Evolutionary conservation across 2,888 invertebrate genomes (phyloP).

Genomic region (Busseola fusca): DNA sequence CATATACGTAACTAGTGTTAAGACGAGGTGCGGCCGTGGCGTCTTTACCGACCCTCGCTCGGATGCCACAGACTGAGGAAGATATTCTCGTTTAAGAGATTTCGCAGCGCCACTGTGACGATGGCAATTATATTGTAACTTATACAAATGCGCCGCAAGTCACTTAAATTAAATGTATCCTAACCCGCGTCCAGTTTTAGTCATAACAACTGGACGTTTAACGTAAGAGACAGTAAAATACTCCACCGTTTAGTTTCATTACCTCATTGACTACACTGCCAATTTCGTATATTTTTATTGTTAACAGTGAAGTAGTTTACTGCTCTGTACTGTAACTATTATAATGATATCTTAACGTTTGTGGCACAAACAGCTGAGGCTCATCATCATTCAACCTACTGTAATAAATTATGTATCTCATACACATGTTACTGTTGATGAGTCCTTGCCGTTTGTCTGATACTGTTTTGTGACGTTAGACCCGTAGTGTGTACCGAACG

Average conservation of each 20-base stretch:
- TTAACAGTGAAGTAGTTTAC: constrained; percentile 54
- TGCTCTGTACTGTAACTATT: constrained; percentile 47
- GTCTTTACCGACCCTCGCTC: constrained; percentile 37
- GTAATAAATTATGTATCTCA: constrained; percentile 50
- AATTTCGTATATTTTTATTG: constrained; percentile 53
- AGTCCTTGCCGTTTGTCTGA: constrained; percentile 50
- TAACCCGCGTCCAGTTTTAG: constrained; percentile 4
- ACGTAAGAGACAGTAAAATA: constrained; percentile 51
- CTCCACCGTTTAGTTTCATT: constrained; percentile 51
- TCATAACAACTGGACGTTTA: constrained; percentile 14
- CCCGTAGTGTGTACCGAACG: constrained; percentile 53
- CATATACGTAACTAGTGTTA: constrained; percentile 87
- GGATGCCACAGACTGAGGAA: constrained; percentile 32
- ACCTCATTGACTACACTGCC: constrained; percentile 65
- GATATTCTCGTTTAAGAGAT: constrained; percentile 23
- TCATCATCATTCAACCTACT: constrained; percentile 46
- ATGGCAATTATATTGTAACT: constrained; percentile 28
- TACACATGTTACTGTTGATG: constrained; percentile 46
- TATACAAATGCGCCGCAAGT: constrained; percentile 18
- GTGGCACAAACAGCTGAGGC: constrained; percentile 37
- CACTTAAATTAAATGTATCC: constrained; percentile 27
- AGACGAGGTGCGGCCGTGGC: constrained; percentile 57
- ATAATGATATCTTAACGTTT: constrained; percentile 26
- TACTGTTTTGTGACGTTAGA: constrained; percentile 42
- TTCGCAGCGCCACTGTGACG: constrained; percentile 9